phyloP scores from a whole-genome alignment of 2,797 vertebrate genomes.

The Gorsachius magnificus region DNA sequence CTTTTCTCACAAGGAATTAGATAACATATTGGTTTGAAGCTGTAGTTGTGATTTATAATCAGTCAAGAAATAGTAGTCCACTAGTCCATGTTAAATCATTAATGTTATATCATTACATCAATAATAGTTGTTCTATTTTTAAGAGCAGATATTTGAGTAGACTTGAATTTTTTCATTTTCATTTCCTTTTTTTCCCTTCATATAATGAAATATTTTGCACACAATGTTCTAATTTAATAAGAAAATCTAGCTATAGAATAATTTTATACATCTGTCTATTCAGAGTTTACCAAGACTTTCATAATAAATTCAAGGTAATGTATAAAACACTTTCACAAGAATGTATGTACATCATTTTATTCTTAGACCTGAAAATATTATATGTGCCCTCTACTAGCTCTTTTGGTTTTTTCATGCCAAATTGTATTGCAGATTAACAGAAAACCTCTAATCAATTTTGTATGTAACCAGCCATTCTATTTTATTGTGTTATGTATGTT shows the following conservation, averaged over 20 bases:
- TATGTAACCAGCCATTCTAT: neutral
- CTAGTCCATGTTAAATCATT: neutral
- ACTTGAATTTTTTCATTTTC: neutral
- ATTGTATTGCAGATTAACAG: neutral
- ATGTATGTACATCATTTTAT: neutral
- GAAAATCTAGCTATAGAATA: neutral
- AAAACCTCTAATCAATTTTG: neutral
- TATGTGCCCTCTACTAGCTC: neutral
- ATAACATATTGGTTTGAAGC: neutral
- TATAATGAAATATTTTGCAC: neutral
- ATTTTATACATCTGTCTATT: neutral
- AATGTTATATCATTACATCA: neutral
- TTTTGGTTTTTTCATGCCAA: neutral
- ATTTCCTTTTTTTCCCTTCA: neutral
- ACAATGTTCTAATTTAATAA: neutral
- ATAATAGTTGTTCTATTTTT: neutral
- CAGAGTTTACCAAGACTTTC: neutral
- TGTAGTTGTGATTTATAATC: neutral
- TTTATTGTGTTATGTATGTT: neutral
- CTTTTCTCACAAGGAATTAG: neutral
- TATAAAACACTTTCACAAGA: neutral
- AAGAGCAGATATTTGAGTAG: neutral
- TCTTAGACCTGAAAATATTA: neutral
- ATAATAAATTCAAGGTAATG: neutral
- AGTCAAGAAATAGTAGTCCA: neutral